Evolutionary conservation across 2,113 vertebrate species (phyloP), one percentile per base, ranked within the genome.

Genomic region (Puffinus mauretanicus): DNA sequence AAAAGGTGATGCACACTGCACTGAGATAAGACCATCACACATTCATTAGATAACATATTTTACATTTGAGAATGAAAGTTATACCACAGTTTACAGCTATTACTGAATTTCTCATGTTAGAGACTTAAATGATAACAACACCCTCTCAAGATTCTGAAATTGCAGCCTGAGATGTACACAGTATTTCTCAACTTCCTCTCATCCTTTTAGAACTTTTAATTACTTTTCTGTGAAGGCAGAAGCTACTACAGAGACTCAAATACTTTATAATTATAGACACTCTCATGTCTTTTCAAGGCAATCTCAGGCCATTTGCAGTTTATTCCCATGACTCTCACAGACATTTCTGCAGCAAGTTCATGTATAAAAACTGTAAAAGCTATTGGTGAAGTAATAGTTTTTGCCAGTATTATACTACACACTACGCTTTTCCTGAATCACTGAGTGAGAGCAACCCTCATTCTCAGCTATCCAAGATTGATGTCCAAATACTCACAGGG

Each of bases 121-220:
- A 72, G 38, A 26, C 73, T 92, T 86, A 80, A 76, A 80, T 85
- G 88, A 26, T 69, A 83, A 94, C 38, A 78, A 58, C 70, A 65
- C 29, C 7, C 29, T 89, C 27, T 86, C 69, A 79, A 47, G 65
- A 72, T 52, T 86, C 49, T 76, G 57, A 82, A 91, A 86, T 47
- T 71, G 44, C 60, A 93, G 55, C 14, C 42, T 67, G 58, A 79
- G 40, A 91, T 44, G 34, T 27, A 67, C n/a, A 46, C 20, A 25
- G 19, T 91, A 65, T 52, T 91, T 93, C 69, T 93, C 34, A 47
- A 58, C 46, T 65, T 95, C 38, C 51, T 78, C 86, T 85, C 70
- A 90, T 73, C 9, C 12, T 91, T 96, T 93, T 54, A 84, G 72
- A 96, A 92, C 76, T 90, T 94, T 77, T 96, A 96, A 88, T 95